These are phyloP conservation scores for Koerneria pararmatus DNA, from an alignment of 2,888 invertebrate species.

Conservation along the genomic window DNA sequence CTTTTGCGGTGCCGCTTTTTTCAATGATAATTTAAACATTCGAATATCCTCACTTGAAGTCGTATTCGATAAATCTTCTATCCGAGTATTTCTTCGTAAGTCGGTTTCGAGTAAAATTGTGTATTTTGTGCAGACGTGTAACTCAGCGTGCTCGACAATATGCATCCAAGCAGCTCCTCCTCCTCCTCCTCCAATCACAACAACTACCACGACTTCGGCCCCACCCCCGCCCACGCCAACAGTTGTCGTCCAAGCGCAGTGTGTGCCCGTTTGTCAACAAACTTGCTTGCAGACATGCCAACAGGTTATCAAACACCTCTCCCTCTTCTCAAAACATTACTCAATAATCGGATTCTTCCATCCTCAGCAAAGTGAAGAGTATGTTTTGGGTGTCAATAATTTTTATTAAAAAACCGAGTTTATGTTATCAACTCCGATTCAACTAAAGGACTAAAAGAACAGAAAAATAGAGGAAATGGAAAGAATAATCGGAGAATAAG, in stretches of 20 bases:
- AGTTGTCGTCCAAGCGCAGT: conserved; percentile 26
- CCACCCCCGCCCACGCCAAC: too few species aligned
- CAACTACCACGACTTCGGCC: conserved; percentile 1
- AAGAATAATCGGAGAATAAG: too few species aligned
- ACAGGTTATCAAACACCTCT: conserved; percentile 28
- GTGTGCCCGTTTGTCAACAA: conserved; percentile 42
- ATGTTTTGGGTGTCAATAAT: too few species aligned
- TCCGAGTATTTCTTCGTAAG: not conserved
- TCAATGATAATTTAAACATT: not conserved
- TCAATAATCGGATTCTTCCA: too few species aligned
- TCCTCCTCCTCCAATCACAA: not conserved
- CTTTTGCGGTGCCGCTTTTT: not conserved
- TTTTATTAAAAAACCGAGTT: too few species aligned
- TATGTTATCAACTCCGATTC: too few species aligned
- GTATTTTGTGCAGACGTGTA: conserved; percentile 5
- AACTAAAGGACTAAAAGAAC: too few species aligned
- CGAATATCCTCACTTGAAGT: not conserved
- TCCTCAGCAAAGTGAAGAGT: too few species aligned
- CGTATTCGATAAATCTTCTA: not conserved
- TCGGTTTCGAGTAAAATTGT: not conserved
- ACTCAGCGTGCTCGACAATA: conserved; percentile 11
- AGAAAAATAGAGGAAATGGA: too few species aligned
- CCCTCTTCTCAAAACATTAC: too few species aligned
- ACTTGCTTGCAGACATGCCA: conserved; percentile 46
- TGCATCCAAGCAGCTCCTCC: conserved; percentile 10